A percentile compares a stretch with the other conserved stretches of the same genome.
Conservation (phyloP, 2,797 vertebrate genomes). For the Melopsittacus undulatus region DNA sequence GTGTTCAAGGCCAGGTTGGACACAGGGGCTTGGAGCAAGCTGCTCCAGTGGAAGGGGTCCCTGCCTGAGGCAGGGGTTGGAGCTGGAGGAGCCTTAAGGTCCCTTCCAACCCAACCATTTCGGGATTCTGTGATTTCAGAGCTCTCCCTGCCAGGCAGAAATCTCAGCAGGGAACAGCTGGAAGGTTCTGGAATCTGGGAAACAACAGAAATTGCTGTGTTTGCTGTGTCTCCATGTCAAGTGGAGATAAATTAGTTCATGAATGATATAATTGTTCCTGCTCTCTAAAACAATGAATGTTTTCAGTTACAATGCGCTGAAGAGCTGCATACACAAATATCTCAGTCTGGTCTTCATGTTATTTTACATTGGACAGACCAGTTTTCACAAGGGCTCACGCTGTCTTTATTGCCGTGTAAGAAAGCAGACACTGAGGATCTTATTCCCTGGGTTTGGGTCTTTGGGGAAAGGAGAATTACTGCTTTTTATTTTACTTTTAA, state of each 20-base stretch:
- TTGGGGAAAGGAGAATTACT: not conserved
- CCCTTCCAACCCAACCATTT: not conserved
- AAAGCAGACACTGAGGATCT: accelerated
- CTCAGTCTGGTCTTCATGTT: accelerated
- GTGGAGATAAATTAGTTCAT: not conserved
- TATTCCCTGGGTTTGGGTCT: not conserved
- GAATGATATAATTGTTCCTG: not conserved
- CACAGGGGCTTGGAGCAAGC: no score
- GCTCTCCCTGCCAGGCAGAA: not conserved
- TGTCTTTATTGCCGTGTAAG: accelerated
- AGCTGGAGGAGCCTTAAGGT: not conserved
- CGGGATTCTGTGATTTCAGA: not conserved
- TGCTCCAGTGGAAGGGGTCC: no score
- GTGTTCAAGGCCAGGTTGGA: no score
- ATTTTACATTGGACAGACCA: accelerated
- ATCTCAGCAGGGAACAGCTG: not conserved
- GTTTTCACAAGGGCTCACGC: accelerated
- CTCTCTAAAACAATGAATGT: accelerated
- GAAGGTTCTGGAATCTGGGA: not conserved
- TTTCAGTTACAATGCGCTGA: accelerated
- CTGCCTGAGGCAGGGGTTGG: accelerated
- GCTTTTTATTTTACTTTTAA: not conserved
- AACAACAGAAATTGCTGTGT: accelerated
- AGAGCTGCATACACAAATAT: accelerated
- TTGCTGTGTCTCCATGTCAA: accelerated